phyloP scores from a whole-genome alignment of 2,888 invertebrate species.

The Meteorus colon region DNA sequence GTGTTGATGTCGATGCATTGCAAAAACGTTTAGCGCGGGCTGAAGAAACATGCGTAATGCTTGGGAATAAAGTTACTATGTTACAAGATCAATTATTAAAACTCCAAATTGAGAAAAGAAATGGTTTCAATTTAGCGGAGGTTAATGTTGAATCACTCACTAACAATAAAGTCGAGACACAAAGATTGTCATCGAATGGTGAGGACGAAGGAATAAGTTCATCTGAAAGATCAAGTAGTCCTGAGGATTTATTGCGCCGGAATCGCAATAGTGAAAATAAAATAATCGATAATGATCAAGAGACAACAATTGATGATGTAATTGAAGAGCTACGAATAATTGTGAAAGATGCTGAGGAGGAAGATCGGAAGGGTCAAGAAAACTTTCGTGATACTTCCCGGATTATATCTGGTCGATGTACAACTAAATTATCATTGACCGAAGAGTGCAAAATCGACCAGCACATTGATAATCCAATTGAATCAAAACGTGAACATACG shows the following conservation, averaged over 20 bases:
- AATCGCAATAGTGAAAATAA: constrained; percentile 42
- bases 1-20: constrained; percentile 86
- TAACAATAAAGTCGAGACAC: constrained; percentile 24
- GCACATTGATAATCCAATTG: background rate
- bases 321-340: constrained; percentile 90
- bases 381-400: background rate
- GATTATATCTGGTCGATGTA: background rate
- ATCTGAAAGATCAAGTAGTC: constrained; percentile 85
- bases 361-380: constrained; percentile 20
- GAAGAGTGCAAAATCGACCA: constrained; percentile 1
- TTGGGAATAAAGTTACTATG: constrained; percentile 66
- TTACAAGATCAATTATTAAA: constrained; percentile 66
- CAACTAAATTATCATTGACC: constrained; percentile 16
- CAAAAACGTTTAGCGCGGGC: constrained; percentile 82
- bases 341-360: constrained; percentile 75
- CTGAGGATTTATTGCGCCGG: constrained; percentile 75
- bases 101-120: constrained; percentile 63
- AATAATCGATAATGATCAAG: constrained; percentile 79
- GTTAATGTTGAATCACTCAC: constrained; percentile 66
- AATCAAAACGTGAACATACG: constrained; percentile 14
- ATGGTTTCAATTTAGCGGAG: constrained; percentile 55
- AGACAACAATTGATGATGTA: constrained; percentile 90
- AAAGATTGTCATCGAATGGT: constrained; percentile 80
- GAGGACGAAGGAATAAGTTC: constrained; percentile 93
- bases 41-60: constrained; percentile 73